Base-by-base conservation (phyloP, 2,888 invertebrate species). In the Gastrophysa polygoni region DNA sequence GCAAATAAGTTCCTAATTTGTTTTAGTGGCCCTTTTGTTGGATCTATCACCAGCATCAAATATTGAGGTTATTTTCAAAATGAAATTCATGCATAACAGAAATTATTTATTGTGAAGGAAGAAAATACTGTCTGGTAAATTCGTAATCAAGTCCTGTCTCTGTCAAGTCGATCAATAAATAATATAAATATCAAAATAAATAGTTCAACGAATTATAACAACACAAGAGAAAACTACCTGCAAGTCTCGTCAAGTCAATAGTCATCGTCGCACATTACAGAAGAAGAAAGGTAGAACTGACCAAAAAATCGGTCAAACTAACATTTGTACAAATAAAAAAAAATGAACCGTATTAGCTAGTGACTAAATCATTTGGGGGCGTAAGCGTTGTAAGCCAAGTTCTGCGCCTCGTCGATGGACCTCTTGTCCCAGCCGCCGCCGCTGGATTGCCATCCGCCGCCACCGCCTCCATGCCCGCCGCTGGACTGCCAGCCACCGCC, bases 331-430 rank as follows among this genome's bases (percentile, higher is more conserved):
- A 72, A 67, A 54, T 47, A 55, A 63, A 60, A 54, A 74, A 72
- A 72, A 67, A 54, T 47, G 52, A 63, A 60, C 49, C 57, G 67
- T 57, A 67, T 62, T 52, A 61, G n/a, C 64, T 54, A 63, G 51
- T 46, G 52, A 64, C 52, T 59, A 29, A 64, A 63, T 60, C 80
- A 82, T 72, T 84, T 79, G 24, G 82, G 82, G 58, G 75, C 79
- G 75, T 90, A 89, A 0, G 87, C 88, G 32, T 87, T 87, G 80
- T 93, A 93, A 1, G 92, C 91, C 62, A 92, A 75, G 64, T 89
- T 88, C 70, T 89, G 88, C 1, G 87, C 85, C 59, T 84, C 84
- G 17, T 83, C 81, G 57, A 87, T 80, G 0, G 89, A 86, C 57
- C 92, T 84, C 67, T 91, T 85, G 78, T 92, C 92, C 90, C 91